Conservation (phyloP, 1,140 invertebrate genomes). For the Drosophila funebris region DNA sequence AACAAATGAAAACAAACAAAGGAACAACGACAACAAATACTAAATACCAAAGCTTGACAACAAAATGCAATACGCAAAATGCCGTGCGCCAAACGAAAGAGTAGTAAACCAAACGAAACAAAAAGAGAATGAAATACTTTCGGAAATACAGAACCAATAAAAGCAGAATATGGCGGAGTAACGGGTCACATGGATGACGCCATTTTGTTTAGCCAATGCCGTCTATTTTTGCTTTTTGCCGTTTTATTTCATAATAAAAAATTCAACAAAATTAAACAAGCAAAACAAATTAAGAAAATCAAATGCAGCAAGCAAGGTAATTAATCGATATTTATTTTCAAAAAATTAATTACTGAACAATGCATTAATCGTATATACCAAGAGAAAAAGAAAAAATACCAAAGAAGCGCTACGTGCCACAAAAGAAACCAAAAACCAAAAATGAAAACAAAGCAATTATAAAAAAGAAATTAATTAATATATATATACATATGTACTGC, state of each 20-base stretch:
- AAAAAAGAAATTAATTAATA: conserved; percentile 9
- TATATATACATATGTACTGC: conserved; percentile 12
- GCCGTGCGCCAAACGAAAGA: conserved; percentile 50
- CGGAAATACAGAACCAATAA: conserved; percentile 35
- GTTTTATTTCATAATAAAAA: conserved; percentile 31
- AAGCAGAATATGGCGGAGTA: conserved; percentile 72
- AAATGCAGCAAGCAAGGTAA: conserved; percentile 56
- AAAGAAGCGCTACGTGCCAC: conserved; percentile 51
- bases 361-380: conserved; percentile 17
- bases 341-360: conserved; percentile 66
- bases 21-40: conserved; percentile 20
- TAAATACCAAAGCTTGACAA: conserved; percentile 26
- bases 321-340: conserved; percentile 71
- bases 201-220: conserved; percentile 74
- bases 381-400: conserved; percentile 17
- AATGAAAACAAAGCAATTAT: neutral
- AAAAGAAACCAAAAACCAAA: conserved; percentile 16
- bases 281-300: neutral
- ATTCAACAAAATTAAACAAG: too few relatives aligned
- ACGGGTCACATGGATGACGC: conserved; percentile 68
- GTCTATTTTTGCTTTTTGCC: conserved; percentile 66
- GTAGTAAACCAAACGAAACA: conserved; percentile 4
- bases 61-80: conserved; percentile 57
- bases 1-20: conserved; percentile 2
- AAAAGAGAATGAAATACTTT: conserved; percentile 16